Evolutionary conservation across 2,113 vertebrate species (phyloP).

Genomic region (Neodon shergylaensis): DNA sequence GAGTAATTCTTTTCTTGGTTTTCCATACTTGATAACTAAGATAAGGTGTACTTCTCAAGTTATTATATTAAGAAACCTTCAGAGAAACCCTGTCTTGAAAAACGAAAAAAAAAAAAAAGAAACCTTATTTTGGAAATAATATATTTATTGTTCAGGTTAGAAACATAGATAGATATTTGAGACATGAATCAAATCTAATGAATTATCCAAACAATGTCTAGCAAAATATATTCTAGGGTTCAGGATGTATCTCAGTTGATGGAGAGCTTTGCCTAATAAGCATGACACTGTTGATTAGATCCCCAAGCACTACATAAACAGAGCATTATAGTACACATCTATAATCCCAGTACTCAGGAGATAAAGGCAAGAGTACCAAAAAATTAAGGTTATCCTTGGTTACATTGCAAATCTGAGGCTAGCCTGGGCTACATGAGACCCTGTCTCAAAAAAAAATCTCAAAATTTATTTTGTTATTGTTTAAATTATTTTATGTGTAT

Average conservation of each 20-base stretch:
- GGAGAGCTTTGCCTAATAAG: background rate
- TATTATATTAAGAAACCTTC: background rate
- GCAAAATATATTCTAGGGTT: background rate
- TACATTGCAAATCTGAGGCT: background rate
- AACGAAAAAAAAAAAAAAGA: too few relatives aligned
- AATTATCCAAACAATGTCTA: background rate
- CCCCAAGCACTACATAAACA: background rate
- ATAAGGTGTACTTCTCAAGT: background rate
- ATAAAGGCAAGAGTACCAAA: background rate
- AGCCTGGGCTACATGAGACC: background rate
- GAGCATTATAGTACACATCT: background rate
- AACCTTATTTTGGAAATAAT: background rate
- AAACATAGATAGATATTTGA: conserved; percentile 49
- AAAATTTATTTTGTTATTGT: background rate
- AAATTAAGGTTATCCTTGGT: background rate
- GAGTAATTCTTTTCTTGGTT: background rate
- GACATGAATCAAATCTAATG: background rate
- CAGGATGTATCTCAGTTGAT: background rate
- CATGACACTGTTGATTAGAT: background rate
- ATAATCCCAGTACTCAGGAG: background rate
- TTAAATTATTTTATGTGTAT: background rate
- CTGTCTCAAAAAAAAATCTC: background rate
- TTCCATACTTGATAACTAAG: conserved; percentile 39
- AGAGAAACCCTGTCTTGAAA: too few relatives aligned
- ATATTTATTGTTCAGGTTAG: conserved; percentile 6